Percentiles rank a stretch among this genome's conserved stretches.
These are phyloP conservation scores for Malthinus seriepunctatus DNA, from an alignment of 2,888 invertebrate species.

Conservation along the genomic window DNA sequence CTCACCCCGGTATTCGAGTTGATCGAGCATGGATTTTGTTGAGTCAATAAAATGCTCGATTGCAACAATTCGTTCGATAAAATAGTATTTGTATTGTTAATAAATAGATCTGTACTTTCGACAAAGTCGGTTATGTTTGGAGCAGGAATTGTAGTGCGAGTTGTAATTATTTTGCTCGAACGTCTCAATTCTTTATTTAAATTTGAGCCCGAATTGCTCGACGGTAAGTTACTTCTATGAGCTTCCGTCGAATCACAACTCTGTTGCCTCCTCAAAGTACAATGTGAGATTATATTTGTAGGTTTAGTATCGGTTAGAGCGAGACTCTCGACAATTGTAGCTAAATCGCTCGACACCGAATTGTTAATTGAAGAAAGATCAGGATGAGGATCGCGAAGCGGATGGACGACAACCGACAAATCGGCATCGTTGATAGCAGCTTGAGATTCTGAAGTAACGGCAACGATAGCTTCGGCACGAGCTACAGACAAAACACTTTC, in stretches of 20 bases:
- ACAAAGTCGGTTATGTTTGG: constrained; percentile 60
- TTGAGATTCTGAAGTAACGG: constrained; percentile 56
- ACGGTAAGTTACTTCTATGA: constrained; percentile 41
- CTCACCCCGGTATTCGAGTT: constrained; percentile 55
- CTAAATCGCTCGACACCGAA: constrained; percentile 72
- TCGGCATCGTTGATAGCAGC: constrained; percentile 60
- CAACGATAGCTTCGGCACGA: constrained; percentile 70
- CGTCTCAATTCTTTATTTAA: constrained; percentile 47
- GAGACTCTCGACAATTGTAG: constrained; percentile 84
- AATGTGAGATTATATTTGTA: constrained; percentile 33
- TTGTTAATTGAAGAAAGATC: constrained; percentile 74
- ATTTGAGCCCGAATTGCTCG: constrained; percentile 46
- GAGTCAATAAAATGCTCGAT: constrained; percentile 41
- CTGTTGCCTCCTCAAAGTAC: constrained; percentile 43
- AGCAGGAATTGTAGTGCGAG: constrained; percentile 44
- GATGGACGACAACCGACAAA: constrained; percentile 63
- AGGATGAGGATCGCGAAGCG: constrained; percentile 64
- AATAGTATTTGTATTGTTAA: constrained; percentile 80
- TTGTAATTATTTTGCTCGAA: constrained; percentile 48
- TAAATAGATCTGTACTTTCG: constrained; percentile 71
- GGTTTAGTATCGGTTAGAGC: constrained; percentile 64
- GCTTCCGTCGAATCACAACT: constrained; percentile 46
- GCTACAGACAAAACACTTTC: constrained; percentile 78
- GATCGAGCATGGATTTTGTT: constrained; percentile 43
- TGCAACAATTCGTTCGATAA: constrained; percentile 65